phyloP scores from a whole-genome alignment of 2,113 vertebrate genomes.

The Origma solitaria region DNA sequence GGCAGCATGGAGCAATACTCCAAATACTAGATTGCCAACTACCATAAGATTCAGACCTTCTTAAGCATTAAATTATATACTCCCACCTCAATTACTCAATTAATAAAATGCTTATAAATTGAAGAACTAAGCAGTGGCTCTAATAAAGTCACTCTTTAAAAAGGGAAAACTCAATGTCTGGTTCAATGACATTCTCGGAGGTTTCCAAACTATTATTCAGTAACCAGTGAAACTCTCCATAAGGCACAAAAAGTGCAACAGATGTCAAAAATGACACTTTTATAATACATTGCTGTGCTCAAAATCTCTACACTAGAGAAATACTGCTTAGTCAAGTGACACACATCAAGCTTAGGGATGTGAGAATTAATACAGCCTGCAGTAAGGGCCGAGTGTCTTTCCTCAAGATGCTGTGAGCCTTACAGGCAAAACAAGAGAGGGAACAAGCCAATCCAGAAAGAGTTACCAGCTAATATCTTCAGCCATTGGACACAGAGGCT shows the following conservation, averaged over 20 bases:
- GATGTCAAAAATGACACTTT: not conserved
- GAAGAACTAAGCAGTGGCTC: not conserved
- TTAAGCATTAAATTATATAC: not conserved
- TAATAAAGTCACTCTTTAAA: not conserved
- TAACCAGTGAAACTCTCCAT: not conserved
- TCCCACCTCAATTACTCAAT: not conserved
- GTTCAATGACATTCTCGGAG: not conserved
- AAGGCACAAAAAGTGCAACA: not conserved
- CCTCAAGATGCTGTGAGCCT: fast-evolving
- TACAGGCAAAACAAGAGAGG: not conserved
- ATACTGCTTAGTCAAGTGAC: not conserved
- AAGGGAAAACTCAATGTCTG: not conserved
- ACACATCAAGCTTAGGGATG: not conserved
- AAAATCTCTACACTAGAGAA: not conserved
- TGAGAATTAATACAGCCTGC: not conserved
- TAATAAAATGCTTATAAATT: not conserved
- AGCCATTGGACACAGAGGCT: not conserved
- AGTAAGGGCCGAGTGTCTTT: not conserved
- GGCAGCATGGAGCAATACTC: not conserved
- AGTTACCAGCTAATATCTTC: not conserved
- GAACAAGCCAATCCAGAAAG: not conserved
- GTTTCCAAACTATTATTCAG: not conserved
- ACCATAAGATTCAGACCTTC: not conserved
- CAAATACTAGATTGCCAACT: not conserved
- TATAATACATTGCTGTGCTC: not conserved